Conservation (phyloP, 2,113 vertebrate genomes). For the Orcinus orca region DNA sequence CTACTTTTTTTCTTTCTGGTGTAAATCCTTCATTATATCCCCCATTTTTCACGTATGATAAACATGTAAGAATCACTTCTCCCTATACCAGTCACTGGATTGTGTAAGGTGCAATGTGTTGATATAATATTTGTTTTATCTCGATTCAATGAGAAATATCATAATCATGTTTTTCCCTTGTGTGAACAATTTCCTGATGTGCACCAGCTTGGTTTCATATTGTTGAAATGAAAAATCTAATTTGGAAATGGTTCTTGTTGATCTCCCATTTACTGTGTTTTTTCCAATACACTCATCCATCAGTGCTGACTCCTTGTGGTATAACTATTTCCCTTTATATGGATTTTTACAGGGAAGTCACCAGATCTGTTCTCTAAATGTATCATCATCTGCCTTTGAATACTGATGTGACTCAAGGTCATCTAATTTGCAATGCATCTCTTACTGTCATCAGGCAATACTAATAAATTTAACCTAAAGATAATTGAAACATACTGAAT, state of each 20-base stretch:
- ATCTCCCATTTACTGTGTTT: slow-evolving; percentile 61
- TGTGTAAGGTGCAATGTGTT: slow-evolving; percentile 43
- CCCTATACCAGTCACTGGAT: not conserved
- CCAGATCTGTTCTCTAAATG: slow-evolving; percentile 63
- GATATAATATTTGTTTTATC: slow-evolving; percentile 46
- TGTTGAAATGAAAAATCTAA: slow-evolving; percentile 68
- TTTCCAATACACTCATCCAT: slow-evolving; percentile 60
- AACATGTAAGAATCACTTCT: not conserved
- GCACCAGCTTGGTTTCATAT: slow-evolving; percentile 45
- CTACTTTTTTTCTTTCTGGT: not conserved
- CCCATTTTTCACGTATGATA: not conserved
- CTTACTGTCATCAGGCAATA: slow-evolving; percentile 50
- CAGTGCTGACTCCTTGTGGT: slow-evolving; percentile 33
- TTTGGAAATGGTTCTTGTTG: slow-evolving; percentile 64
- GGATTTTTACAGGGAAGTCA: slow-evolving; percentile 25
- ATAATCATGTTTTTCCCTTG: not conserved
- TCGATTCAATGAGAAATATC: slow-evolving; percentile 50
- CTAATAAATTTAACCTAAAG: slow-evolving; percentile 37
- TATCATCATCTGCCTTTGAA: slow-evolving; percentile 65
- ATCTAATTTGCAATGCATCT: slow-evolving; percentile 60
- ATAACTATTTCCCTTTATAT: not conserved
- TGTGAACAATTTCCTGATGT: slow-evolving; percentile 44
- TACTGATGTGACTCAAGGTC: slow-evolving; percentile 46
- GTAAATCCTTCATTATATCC: not conserved
- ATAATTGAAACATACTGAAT: slow-evolving; percentile 66